Percentiles rank a stretch among this genome's conserved stretches.
These are phyloP conservation scores for Tribolium castaneum DNA, from an alignment of 1,140 invertebrate genomes.

Conservation along the genomic window DNA sequence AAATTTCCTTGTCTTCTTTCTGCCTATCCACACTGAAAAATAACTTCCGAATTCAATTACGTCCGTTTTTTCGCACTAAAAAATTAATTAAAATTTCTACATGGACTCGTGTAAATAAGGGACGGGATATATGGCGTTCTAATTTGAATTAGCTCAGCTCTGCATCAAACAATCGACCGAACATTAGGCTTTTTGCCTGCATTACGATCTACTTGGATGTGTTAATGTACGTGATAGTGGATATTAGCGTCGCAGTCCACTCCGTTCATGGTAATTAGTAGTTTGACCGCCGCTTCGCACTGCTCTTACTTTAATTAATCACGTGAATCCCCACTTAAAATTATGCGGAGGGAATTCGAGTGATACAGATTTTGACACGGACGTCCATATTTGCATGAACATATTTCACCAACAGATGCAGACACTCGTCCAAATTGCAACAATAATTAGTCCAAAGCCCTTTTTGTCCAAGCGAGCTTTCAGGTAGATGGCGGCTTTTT, in stretches of 20 bases:
- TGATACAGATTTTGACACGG: not conserved
- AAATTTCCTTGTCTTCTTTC: slow-evolving; percentile 37
- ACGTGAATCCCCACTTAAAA: slow-evolving; percentile 40
- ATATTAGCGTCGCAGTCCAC: slow-evolving; percentile 39
- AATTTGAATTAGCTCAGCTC: slow-evolving; percentile 27
- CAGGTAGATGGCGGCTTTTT: not conserved
- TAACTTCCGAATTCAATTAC: slow-evolving; percentile 26
- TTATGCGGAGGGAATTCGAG: not conserved
- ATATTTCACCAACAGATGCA: not conserved
- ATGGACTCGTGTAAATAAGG: slow-evolving; percentile 24
- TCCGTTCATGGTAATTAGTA: slow-evolving; percentile 44
- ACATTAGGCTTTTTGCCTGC: slow-evolving; percentile 29
- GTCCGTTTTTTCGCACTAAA: slow-evolving; percentile 29
- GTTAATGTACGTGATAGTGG: slow-evolving; percentile 33
- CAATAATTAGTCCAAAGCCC: not conserved
- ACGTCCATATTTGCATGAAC: not conserved
- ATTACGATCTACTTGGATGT: slow-evolving; percentile 18
- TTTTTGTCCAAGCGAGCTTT: not conserved
- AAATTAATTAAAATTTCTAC: slow-evolving; percentile 38
- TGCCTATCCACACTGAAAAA: slow-evolving; percentile 18
- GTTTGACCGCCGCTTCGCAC: slow-evolving; percentile 30
- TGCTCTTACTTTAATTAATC: slow-evolving; percentile 43
- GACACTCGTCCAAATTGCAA: not conserved
- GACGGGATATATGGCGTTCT: not conserved
- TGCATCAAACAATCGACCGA: slow-evolving; percentile 7